Evolutionary conservation across 2,113 vertebrate species (phyloP).

Genomic region (Phaethon lepturus): DNA sequence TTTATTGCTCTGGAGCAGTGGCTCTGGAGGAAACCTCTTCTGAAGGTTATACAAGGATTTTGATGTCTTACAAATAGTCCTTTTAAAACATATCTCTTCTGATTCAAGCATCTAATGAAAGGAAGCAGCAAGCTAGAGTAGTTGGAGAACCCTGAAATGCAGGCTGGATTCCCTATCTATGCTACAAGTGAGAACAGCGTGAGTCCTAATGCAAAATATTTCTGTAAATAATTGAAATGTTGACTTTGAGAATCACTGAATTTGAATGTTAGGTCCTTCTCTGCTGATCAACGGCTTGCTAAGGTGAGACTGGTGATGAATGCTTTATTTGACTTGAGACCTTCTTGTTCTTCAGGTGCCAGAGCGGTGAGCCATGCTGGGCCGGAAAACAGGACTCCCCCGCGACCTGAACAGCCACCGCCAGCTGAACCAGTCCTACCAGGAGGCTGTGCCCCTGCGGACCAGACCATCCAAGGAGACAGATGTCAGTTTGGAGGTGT

Average conservation of each 20-base stretch:
- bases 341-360: constrained; percentile 33
- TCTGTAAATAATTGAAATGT: rapidly evolving
- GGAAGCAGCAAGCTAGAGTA: not conserved
- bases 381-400: constrained; percentile 75
- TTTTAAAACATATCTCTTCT: not conserved
- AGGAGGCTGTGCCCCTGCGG: constrained; percentile 73
- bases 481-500: constrained; percentile 78
- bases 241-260: not conserved
- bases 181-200: rapidly evolving
- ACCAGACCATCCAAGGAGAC: constrained; percentile 67
- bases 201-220: not conserved
- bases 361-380: constrained; percentile 86
- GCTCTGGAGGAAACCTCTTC: not conserved
- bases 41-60: not conserved
- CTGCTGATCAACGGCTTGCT: rapidly evolving
- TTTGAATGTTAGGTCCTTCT: not conserved
- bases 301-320: rapidly evolving
- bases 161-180: not conserved
- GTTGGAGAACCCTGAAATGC: rapidly evolving
- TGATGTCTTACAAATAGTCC: not conserved
- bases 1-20: not conserved
- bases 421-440: constrained; percentile 65
- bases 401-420: constrained; percentile 58
- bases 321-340: not conserved
- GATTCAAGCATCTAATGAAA: rapidly evolving